phyloP scores from a whole-genome alignment of 2,888 invertebrate species.

The Zhuqinia jingwanae region DNA sequence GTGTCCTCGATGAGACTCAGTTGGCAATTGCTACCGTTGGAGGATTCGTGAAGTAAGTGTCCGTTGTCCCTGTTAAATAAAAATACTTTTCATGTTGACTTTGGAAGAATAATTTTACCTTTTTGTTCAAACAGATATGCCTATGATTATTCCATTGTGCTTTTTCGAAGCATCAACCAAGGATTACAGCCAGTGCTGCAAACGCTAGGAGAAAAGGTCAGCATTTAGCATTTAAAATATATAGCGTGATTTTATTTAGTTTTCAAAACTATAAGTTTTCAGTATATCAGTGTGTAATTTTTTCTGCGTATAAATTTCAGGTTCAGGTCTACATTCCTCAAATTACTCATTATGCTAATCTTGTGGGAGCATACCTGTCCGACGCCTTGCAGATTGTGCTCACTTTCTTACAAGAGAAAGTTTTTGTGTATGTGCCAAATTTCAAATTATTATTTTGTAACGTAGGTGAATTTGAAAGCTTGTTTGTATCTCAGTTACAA shows the following conservation, averaged over 20 bases:
- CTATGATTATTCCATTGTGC: conserved; percentile 72
- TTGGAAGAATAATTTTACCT: not conserved
- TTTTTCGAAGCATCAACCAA: conserved; percentile 78
- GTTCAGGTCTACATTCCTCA: conserved; percentile 79
- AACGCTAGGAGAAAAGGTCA: conserved; percentile 77
- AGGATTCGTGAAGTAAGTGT: conserved; percentile 70
- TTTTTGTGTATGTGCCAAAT: conserved; percentile 79
- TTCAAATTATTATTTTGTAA: not conserved
- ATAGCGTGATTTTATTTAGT: no score
- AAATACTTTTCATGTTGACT: not conserved
- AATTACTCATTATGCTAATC: conserved; percentile 70
- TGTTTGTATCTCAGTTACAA: not conserved
- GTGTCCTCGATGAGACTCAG: conserved; percentile 76
- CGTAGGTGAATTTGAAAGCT: not conserved
- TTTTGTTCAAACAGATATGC: conserved; percentile 57
- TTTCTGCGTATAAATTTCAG: conserved; percentile 63
- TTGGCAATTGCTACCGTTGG: conserved; percentile 57
- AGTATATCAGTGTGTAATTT: not conserved
- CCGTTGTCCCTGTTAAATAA: not conserved
- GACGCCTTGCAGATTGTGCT: conserved; percentile 52
- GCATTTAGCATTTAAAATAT: not conserved
- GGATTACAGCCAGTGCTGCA: conserved; percentile 79
- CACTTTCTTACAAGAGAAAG: conserved; percentile 75
- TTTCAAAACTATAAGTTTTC: not conserved
- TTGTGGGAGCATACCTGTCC: conserved; percentile 56